These are phyloP conservation scores for Diorhabda carinulata DNA, from an alignment of 1,140 invertebrate species.

Conservation along the genomic window DNA sequence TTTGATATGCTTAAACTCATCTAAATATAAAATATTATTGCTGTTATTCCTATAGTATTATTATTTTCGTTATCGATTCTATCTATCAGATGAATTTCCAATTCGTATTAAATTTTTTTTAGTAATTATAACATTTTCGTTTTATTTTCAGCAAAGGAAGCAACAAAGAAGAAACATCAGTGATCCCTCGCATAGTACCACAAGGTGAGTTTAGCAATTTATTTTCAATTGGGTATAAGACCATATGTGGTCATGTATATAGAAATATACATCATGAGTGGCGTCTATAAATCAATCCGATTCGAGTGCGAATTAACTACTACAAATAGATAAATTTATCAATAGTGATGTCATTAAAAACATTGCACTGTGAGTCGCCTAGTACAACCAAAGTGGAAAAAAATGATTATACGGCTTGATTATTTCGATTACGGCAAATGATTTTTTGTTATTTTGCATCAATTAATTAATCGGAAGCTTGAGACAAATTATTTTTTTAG, in stretches of 20 bases:
- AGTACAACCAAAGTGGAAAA: too few species aligned
- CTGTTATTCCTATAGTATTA: too few species aligned
- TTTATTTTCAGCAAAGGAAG: conserved; percentile 16
- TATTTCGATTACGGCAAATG: too few species aligned
- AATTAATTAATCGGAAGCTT: too few species aligned
- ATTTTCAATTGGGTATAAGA: conserved; percentile 9
- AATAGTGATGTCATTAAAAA: not conserved
- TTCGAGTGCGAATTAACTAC: not conserved
- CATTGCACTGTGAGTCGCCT: not conserved
- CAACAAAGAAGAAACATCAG: conserved; percentile 44
- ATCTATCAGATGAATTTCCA: not conserved
- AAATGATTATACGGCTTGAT: too few species aligned
- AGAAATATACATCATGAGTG: not conserved
- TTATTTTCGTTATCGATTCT: too few species aligned
- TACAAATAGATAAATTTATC: not conserved
- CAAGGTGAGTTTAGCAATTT: conserved; percentile 36
- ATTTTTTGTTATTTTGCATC: too few species aligned
- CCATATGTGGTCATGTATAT: not conserved
- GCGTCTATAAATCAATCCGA: conserved; percentile 10
- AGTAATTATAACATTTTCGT: conserved; percentile 6
- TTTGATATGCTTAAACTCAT: too few species aligned
- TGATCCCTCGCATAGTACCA: conserved; percentile 43
- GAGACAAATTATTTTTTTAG: too few species aligned
- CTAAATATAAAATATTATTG: too few species aligned
- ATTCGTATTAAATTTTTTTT: not conserved